A percentile compares a stretch with the other conserved stretches of the same genome.
These are phyloP conservation scores for Siniperca knerii DNA, from an alignment of 2,113 vertebrate species.

Conservation along the genomic window DNA sequence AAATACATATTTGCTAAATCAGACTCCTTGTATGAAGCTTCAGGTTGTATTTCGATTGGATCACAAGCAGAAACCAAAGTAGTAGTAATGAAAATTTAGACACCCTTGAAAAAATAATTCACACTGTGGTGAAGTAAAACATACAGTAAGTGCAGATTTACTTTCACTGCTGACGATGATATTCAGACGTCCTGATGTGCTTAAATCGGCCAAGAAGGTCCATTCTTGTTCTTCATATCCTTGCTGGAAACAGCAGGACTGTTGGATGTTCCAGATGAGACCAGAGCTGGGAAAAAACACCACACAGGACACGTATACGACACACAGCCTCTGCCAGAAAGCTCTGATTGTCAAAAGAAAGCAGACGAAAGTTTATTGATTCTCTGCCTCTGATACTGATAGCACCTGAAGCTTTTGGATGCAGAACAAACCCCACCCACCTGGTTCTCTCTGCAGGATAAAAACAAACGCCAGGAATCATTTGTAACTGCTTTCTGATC, in stretches of 20 bases:
- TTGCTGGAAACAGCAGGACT: background rate
- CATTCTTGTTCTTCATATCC: background rate
- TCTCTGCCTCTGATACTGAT: background rate
- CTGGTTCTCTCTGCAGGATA: background rate
- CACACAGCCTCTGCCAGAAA: background rate
- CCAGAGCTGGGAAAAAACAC: background rate
- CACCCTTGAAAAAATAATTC: background rate
- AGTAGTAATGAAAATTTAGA: background rate
- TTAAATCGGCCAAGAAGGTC: background rate
- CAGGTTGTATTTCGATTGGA: background rate
- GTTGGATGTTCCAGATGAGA: conserved; percentile 3
- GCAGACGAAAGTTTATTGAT: background rate
- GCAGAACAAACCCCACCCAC: background rate
- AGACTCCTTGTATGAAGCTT: background rate
- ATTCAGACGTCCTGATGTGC: background rate
- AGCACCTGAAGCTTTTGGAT: conserved; percentile 4
- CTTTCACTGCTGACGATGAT: background rate
- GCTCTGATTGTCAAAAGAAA: background rate
- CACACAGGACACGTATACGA: background rate
- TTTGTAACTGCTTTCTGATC: background rate
- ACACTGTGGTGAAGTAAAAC: background rate
- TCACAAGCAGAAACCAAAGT: background rate
- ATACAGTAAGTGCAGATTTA: background rate
- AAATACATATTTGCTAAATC: background rate
- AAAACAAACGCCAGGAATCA: background rate